Evolutionary conservation across 2,888 invertebrate species (phyloP), one percentile per base, ranked within the genome.

Genomic region (Lithophane socia): DNA sequence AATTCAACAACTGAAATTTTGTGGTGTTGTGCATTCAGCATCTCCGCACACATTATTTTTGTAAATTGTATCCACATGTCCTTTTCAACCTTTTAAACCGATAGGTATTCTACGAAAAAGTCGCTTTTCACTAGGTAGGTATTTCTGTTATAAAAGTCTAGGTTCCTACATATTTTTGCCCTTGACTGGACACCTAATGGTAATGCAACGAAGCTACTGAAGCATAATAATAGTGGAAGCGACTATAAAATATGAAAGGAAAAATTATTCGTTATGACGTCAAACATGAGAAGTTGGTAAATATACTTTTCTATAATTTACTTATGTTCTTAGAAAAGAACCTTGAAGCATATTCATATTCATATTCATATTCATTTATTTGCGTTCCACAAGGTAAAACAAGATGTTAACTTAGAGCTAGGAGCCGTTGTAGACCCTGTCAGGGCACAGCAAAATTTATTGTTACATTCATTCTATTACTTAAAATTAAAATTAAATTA

Each of bases 201-300:
- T 24, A 37, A 49, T 58, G 37, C 47, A 58, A 49, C 24, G 16
- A 21, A 58, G 21, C 65, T 64, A 64, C 37, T 42, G 12, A 60
- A 65, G 47, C n/a, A 47, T 5, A 18, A 47, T 52, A 75, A 63
- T 54, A 61, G 18, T 12, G 16, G 3, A 44, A 61, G 21, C 24
- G 16, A 74, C 49, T 61, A 8, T 74, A 21, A 52, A 47, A 29
- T 70, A 47, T 56, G 4, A 56, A 60, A 73, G n/a, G 52, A 54
- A 42, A 61, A 52, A 75, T 37, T 49, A 75, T 16, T 75, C n/a
- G 18, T 63, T 60, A n/a, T 54, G 16, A 37, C n/a, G 12, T 54
- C 9, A 16, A 52, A 37, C 3, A 47, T 54, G n/a, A 4, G 16
- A 60, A 61, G 4, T 44, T 44, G 3, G 44, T 44, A 44, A 18